These are phyloP conservation scores for Erynnis tages DNA, from an alignment of 2,888 invertebrate species.

Conservation along the genomic window DNA sequence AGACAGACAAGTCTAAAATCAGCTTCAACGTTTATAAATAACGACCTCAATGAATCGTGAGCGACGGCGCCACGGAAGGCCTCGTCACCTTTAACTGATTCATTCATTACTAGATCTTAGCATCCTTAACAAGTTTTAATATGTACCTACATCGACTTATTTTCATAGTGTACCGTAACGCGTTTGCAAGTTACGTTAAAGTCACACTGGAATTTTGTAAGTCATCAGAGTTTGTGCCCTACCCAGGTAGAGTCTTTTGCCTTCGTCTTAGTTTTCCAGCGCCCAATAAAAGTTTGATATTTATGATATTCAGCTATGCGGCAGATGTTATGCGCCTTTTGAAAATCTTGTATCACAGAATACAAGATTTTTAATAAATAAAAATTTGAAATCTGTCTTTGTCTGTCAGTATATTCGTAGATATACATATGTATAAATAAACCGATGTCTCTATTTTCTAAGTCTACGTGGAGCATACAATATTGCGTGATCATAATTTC, in stretches of 20 bases:
- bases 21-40: neutral
- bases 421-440: too few relatives aligned
- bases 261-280: neutral
- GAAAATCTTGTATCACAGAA: too few relatives aligned
- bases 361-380: too few relatives aligned
- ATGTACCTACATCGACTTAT: neutral
- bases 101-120: constrained; percentile 18
- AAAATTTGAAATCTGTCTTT: too few relatives aligned
- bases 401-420: too few relatives aligned
- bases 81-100: constrained; percentile 10
- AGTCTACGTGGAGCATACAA: too few relatives aligned
- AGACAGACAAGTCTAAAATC: neutral
- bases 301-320: too few relatives aligned
- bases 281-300: neutral
- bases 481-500: constrained; percentile 7
- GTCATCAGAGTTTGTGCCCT: neutral
- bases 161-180: neutral
- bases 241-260: neutral
- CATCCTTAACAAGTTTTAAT: neutral
- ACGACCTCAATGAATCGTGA: constrained; percentile 9
- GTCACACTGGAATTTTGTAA: neutral
- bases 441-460: too few relatives aligned
- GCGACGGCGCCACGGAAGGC: constrained; percentile 6
- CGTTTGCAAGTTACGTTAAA: neutral
- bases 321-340: too few relatives aligned